Conservation (phyloP, 2,113 vertebrate species). For the Petroica traversi region DNA sequence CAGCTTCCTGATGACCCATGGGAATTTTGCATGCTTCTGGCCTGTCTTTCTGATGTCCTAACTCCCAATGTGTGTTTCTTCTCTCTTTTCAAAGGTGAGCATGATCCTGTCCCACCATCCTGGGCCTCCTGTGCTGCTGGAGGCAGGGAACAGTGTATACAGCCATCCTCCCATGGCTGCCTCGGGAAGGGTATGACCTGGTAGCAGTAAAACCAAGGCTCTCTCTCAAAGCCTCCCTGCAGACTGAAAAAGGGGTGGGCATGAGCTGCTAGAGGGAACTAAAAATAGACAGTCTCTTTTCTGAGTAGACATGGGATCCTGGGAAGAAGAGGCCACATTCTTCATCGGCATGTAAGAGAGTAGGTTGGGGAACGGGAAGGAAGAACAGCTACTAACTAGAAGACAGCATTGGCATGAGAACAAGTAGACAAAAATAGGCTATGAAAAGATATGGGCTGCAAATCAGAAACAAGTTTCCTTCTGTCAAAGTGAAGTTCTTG, state of each 20-base stretch:
- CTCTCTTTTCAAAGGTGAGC: not conserved
- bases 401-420: conserved; percentile 33
- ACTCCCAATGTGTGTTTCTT: not conserved
- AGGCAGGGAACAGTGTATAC: not conserved
- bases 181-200: not conserved
- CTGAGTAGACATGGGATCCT: not conserved
- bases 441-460: conserved; percentile 52
- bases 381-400: conserved; percentile 38
- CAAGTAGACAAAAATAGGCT: conserved; percentile 57
- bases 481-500: conserved; percentile 34
- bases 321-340: not conserved
- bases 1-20: not conserved
- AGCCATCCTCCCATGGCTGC: not conserved
- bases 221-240: not conserved
- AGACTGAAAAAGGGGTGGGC: not conserved
- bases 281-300: not conserved
- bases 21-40: not conserved
- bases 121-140: not conserved
- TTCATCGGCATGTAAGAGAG: not conserved
- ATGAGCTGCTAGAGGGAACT: not conserved
- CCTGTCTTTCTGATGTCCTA: not conserved
- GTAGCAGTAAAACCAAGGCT: not conserved
- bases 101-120: not conserved
- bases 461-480: conserved; percentile 51
- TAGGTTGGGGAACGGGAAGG: not conserved